Percentiles rank a stretch among this genome's conserved stretches.
These are phyloP conservation scores for Columba guinea DNA, from an alignment of 2,797 vertebrate genomes.

Conservation along the genomic window DNA sequence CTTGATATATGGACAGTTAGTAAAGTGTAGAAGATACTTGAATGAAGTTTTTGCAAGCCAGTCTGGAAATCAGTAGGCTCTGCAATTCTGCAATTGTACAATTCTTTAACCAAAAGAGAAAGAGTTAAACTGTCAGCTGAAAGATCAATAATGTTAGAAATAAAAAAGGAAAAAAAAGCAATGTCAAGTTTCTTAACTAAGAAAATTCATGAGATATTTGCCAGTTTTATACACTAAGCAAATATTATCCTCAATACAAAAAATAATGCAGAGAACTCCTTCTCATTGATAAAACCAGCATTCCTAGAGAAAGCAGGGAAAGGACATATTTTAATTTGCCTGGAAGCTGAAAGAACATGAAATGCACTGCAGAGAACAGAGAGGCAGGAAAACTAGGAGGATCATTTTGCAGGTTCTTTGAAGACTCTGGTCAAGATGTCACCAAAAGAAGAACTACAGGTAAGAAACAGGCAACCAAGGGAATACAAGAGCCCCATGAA, in stretches of 20 bases:
- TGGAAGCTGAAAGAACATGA: background rate
- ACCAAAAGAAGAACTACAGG: background rate
- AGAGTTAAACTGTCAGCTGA: background rate
- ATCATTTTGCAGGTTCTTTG: background rate
- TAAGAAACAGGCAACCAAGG: background rate
- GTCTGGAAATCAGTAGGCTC: background rate
- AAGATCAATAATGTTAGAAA: background rate
- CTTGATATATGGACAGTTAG: too few relatives aligned
- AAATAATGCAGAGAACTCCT: background rate
- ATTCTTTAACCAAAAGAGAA: background rate
- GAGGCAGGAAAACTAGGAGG: background rate
- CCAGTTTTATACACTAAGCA: background rate
- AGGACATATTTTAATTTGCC: background rate
- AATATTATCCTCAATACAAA: background rate
- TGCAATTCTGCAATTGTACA: background rate
- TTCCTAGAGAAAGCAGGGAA: background rate
- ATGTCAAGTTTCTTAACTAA: background rate
- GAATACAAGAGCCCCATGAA: background rate
- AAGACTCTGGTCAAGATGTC: background rate
- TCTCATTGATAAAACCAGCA: background rate
- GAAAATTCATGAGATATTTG: background rate
- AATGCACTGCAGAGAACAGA: background rate
- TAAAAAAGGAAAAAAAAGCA: background rate
- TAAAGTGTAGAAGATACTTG: background rate
- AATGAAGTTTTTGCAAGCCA: background rate